phyloP scores from a whole-genome alignment of 2,113 vertebrate species.

The Siphamia tubifer region DNA sequence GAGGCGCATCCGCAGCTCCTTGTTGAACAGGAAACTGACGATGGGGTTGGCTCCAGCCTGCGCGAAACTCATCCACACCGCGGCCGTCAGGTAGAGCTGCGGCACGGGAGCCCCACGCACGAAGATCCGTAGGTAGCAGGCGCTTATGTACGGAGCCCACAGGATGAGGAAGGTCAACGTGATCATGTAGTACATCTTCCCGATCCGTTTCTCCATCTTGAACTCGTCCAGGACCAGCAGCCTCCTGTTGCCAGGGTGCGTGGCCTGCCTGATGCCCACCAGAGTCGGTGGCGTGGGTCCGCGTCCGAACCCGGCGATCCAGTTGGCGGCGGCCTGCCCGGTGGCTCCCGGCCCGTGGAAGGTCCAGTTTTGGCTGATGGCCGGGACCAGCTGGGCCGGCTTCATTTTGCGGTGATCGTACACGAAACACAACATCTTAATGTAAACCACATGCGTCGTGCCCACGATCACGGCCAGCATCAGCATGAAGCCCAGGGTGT shows the following conservation, averaged over 20 bases:
- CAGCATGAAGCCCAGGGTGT: constrained; percentile 94
- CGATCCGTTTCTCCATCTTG: constrained; percentile 94
- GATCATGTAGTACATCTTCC: constrained; percentile 97
- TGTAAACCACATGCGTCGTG: constrained; percentile 91
- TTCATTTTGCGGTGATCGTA: constrained; percentile 98
- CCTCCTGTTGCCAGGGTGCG: constrained; percentile 87
- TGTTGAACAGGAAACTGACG: constrained; percentile 94
- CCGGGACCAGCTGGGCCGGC: constrained; percentile 92
- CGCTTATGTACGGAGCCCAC: constrained; percentile 94
- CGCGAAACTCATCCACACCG: constrained; percentile 95
- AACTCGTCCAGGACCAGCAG: constrained; percentile 95
- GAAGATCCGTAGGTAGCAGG: constrained; percentile 92
- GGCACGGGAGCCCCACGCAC: constrained; percentile 85
- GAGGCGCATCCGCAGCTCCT: constrained; percentile 90
- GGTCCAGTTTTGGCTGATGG: constrained; percentile 98
- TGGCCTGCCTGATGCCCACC: constrained; percentile 91
- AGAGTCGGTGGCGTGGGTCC: constrained; percentile 94
- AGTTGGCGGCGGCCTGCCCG: constrained; percentile 94
- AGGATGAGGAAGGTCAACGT: constrained; percentile 92
- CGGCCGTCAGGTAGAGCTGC: constrained; percentile 90
- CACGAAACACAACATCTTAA: constrained; percentile 96
- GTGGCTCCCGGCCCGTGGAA: constrained; percentile 96
- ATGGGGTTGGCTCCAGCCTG: constrained; percentile 95
- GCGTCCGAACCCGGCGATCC: constrained; percentile 95
- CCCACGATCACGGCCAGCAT: constrained; percentile 91